Base-by-base conservation (phyloP, 2,113 vertebrate genomes). In the Grallaria varia region DNA sequence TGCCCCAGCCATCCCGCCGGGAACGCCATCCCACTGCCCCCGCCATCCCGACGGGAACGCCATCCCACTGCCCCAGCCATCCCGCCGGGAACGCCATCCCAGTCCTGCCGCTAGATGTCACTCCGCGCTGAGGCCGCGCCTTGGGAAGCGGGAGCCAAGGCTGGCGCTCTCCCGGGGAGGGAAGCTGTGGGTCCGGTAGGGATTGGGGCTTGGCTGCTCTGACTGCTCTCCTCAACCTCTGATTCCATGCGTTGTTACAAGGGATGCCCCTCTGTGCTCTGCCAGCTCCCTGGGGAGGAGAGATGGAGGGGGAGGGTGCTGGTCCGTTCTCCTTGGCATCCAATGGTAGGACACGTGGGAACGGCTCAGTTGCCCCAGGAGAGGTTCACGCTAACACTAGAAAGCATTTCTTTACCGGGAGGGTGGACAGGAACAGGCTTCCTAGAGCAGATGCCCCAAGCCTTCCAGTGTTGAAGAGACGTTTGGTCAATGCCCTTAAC, bases 241-340 rank as follows among this genome's bases (percentile, higher is more conserved):
- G 4, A 1, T 27, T 16, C 28, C 42, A 0, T 0, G 4, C 2
- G 14, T 11, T 23, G 28, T 6, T 3, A 12, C 2, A 27, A 52
- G 42, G 1, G 5, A 16, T 8, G 6, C 21, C 1, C 8, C 19
- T 35, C 14, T 10, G 8, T 3, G 6, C 8, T 16, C 37, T n/a
- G 42, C 47, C 42, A 8, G 50, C 39, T 55, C 20, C 39, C 21
- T 8, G 33, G 13, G 24, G 17, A 30, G 5, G 9, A 9, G 9
- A 24, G 1, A 21, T 3, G 73, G 18, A 30, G 35, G 27, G 25
- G 28, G 56, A 71, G 24, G 24, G 4, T 40, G 40, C 31, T 55
- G 21, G 44, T 9, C 35, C 14, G 19, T 59, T 13, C 35, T 31
- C 3, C 18, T 7, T 31, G 22, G 10, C 2, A 8, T 9, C 22